phyloP scores from a whole-genome alignment of 2,888 invertebrate species.

The Campaea margaritaria region DNA sequence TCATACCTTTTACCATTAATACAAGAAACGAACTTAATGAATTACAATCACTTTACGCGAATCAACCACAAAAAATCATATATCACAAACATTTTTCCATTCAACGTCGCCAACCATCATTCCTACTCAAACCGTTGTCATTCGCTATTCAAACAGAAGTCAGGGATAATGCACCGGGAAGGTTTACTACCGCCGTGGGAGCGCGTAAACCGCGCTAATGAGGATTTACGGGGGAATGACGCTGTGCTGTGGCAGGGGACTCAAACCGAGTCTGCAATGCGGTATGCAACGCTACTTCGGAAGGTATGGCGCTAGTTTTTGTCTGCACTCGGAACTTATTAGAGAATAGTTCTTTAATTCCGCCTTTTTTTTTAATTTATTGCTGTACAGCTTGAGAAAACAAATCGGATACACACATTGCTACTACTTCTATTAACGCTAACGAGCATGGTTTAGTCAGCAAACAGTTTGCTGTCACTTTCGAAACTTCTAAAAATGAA shows the following conservation, averaged over 20 bases:
- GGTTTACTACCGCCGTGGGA: conserved; percentile 82
- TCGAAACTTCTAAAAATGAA: too few species aligned
- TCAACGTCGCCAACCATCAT: conserved; percentile 1
- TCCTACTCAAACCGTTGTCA: conserved; percentile 19
- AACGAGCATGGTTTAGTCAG: too few species aligned
- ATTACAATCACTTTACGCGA: too few species aligned
- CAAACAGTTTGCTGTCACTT: too few species aligned
- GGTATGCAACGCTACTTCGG: not conserved
- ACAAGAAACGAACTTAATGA: too few species aligned
- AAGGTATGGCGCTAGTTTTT: not conserved
- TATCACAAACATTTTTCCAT: conserved; percentile 23
- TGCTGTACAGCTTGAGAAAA: too few species aligned
- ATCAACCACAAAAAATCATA: conserved; percentile 7
- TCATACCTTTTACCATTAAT: too few species aligned
- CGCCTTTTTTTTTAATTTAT: too few species aligned
- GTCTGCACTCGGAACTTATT: conserved; percentile 1
- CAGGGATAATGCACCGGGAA: conserved; percentile 72
- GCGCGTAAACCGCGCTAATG: conserved; percentile 78
- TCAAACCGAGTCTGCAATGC: conserved; percentile 43
- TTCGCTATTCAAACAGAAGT: conserved; percentile 58
- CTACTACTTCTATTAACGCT: too few species aligned
- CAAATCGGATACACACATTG: too few species aligned
- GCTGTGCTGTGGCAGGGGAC: conserved; percentile 60
- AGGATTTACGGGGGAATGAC: conserved; percentile 73
- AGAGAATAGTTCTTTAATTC: not conserved